Evolutionary conservation across 53 echinoderm and acorn worm species (phyloP), one percentile per base, ranked within the genome.

Genomic region (Zoroaster sp.): DNA sequence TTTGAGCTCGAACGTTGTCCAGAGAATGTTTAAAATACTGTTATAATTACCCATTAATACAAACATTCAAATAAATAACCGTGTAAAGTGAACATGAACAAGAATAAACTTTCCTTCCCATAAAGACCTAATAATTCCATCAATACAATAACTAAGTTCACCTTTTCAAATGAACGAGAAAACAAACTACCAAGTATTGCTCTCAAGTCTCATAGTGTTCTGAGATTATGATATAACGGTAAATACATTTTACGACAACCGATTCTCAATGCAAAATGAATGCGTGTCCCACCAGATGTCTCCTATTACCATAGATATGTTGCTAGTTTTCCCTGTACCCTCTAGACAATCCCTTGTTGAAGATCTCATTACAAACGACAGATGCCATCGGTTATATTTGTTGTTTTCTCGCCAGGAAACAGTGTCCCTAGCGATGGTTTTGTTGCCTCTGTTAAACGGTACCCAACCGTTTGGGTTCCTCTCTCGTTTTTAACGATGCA

Each of bases 371-470:
- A 85, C 85, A 34, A 17, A 59, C 40, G 70, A 41, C 85, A 85
- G 85, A 85, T 85, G 85, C 85, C 71, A 35, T 44, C 51, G 51
- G 85, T 85, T 85, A 85, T 66, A 35, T n/a, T 70, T 85, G 85
- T 85, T 85, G 85, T 85, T 69, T 41, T 49, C 70, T 49, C 35
- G 35, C 46, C 66, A 46, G 85, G 85, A 70, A 85, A 23, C 35
- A 69, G 47, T 71, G 70, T 85, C 85, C 85, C 85, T 45, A 70
- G 85, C 42, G 85, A 33, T 70, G 18, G 66, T 35, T 34, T 69
- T 85, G 85, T 85, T 85, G 70, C 85, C 85, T 85, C 71, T 45
- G 49, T 47, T 85, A 85, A 85, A 85, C 85, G 44, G 34, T 69
- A 21, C 69, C 85, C 69, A 85, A 85, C 69, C 85, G 85, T 20